These are phyloP conservation scores for Xiphorhynchus erythropygius DNA, from an alignment of 2,797 vertebrate genomes.

Conservation along the genomic window DNA sequence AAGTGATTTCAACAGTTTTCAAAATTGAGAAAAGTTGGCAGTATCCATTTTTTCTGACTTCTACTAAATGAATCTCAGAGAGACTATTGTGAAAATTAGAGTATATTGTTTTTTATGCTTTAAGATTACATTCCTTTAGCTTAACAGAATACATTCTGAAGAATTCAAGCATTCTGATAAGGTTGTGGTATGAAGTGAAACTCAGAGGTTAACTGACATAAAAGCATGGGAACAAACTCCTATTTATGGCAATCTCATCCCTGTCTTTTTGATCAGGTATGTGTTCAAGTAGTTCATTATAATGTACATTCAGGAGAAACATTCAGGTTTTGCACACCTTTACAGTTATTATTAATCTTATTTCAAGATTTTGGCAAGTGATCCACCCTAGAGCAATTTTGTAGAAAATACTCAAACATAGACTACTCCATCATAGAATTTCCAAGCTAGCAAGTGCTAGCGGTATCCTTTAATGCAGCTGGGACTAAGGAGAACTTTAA, in stretches of 20 bases:
- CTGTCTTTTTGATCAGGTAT: background rate
- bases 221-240: background rate
- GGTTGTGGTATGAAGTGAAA: background rate
- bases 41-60: background rate
- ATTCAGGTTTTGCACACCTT: background rate
- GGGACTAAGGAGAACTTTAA: background rate
- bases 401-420: background rate
- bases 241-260: background rate
- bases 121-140: background rate
- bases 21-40: background rate
- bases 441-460: background rate
- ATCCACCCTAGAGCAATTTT: background rate
- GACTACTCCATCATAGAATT: background rate
- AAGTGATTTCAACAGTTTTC: background rate
- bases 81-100: background rate
- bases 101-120: accelerated
- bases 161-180: background rate
- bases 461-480: background rate
- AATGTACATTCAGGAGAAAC: background rate
- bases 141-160: background rate
- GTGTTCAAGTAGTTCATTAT: background rate
- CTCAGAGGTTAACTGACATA: background rate
- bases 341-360: background rate
- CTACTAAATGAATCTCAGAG: background rate
- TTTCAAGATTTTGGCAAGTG: background rate